phyloP scores from a whole-genome alignment of 2,888 invertebrate species.

The Odontocerum albicorne region DNA sequence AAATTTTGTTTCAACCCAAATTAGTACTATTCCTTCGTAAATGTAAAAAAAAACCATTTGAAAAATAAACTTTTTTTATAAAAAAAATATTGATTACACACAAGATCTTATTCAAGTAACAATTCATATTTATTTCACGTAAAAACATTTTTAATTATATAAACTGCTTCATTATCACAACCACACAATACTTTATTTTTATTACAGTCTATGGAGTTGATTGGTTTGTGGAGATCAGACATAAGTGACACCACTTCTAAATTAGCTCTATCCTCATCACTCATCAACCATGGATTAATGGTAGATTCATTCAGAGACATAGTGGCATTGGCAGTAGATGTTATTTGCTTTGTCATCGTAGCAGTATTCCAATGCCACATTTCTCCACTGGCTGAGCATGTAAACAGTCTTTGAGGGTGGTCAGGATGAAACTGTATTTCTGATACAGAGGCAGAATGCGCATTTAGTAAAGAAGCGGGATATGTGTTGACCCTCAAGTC shows the following conservation, averaged over 20 bases:
- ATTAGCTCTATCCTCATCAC: conserved; percentile 66
- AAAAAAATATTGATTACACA: too few relatives aligned
- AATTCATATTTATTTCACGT: too few relatives aligned
- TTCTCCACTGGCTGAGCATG: conserved; percentile 79
- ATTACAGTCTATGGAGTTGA: conserved; percentile 81
- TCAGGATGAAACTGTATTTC: conserved; percentile 87
- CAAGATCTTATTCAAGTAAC: too few relatives aligned
- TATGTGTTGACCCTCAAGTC: conserved; percentile 82
- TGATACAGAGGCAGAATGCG: conserved; percentile 74
- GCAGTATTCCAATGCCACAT: conserved; percentile 89
- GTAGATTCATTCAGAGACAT: conserved; percentile 39
- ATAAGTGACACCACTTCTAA: conserved; percentile 75
- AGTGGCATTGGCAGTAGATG: conserved; percentile 42
- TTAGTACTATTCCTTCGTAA: too few relatives aligned
- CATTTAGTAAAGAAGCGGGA: conserved; percentile 80
- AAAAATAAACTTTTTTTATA: too few relatives aligned
- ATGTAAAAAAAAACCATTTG: too few relatives aligned
- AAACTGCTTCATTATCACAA: conserved; percentile 87
- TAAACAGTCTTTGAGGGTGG: conserved; percentile 81
- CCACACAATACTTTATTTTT: conserved; percentile 77
- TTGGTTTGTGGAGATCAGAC: conserved; percentile 71
- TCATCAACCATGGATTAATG: conserved; percentile 66
- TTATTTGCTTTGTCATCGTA: conserved; percentile 48
- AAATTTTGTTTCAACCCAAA: too few relatives aligned
- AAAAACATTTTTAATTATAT: conserved; percentile 70